phyloP scores from a whole-genome alignment of 2,888 invertebrate species.

The Trichopoda pennipes region DNA sequence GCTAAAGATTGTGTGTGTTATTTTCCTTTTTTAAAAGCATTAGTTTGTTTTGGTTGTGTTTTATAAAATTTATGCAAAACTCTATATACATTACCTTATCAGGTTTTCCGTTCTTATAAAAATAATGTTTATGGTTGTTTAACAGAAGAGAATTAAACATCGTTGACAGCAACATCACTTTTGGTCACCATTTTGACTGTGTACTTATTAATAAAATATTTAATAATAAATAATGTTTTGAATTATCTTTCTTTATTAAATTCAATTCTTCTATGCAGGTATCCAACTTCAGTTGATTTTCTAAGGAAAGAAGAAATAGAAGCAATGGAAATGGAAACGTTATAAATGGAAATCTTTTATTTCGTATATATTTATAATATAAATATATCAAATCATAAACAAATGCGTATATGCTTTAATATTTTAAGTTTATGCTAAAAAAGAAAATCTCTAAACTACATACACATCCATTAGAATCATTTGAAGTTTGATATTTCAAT shows the following conservation, averaged over 20 bases:
- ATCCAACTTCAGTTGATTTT: slow-evolving; percentile 25
- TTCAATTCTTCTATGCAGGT: background rate
- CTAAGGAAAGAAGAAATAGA: slow-evolving; percentile 20
- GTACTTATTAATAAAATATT: slow-evolving; percentile 11
- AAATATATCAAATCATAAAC: too few relatives aligned
- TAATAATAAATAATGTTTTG: slow-evolving; percentile 15
- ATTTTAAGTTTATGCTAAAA: too few relatives aligned
- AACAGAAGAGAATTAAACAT: slow-evolving; percentile 33
- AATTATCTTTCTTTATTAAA: slow-evolving; percentile 10
- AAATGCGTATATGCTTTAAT: too few relatives aligned
- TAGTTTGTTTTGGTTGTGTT: background rate
- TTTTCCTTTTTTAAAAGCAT: slow-evolving; percentile 5
- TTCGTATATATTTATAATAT: slow-evolving; percentile 21
- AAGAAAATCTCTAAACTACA: too few relatives aligned
- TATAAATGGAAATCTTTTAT: slow-evolving; percentile 40
- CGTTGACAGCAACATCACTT: background rate
- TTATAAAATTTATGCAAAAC: slow-evolving; percentile 15
- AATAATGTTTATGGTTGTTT: slow-evolving; percentile 39
- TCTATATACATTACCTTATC: background rate
- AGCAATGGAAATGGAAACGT: slow-evolving; percentile 51
- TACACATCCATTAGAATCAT: too few relatives aligned
- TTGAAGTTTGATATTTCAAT: too few relatives aligned
- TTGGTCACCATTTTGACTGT: slow-evolving; percentile 2
- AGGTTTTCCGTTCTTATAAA: background rate
- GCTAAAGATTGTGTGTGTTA: slow-evolving; percentile 5